Percentiles rank a stretch among this genome's conserved stretches.
These are phyloP conservation scores for Sesamia inferens DNA, from an alignment of 2,888 invertebrate genomes.

Conservation along the genomic window DNA sequence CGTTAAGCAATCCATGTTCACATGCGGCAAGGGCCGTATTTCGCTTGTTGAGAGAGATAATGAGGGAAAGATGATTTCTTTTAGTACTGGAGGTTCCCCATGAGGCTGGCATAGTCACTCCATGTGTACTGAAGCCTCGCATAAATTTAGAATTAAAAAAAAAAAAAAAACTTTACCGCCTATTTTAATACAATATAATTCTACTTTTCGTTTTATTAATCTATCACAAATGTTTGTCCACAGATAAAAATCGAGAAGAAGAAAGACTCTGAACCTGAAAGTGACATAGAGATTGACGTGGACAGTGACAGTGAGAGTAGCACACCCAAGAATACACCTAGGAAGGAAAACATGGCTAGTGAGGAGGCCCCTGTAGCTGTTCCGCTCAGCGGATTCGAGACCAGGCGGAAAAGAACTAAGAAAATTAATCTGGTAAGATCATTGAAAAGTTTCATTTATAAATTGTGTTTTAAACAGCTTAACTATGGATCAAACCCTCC, in stretches of 20 bases:
- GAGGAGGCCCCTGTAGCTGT: conserved; percentile 78
- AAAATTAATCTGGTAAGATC: conserved; percentile 88
- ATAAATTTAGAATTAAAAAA: too few relatives aligned
- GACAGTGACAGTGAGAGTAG: conserved; percentile 86
- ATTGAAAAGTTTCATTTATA: neutral
- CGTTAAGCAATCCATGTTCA: too few relatives aligned
- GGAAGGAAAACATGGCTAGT: conserved; percentile 37
- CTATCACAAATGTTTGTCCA: neutral
- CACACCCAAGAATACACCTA: conserved; percentile 50
- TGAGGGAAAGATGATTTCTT: too few relatives aligned
- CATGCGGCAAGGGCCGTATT: too few relatives aligned
- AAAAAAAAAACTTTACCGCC: too few relatives aligned
- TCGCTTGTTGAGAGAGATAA: too few relatives aligned
- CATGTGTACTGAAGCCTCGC: too few relatives aligned
- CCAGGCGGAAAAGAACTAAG: conserved; percentile 85
- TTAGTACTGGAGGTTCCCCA: too few relatives aligned
- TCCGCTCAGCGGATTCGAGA: conserved; percentile 75
- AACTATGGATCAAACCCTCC: too few relatives aligned
- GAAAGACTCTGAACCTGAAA: conserved; percentile 85
- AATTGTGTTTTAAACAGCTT: neutral
- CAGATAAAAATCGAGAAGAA: conserved; percentile 89
- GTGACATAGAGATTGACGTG: conserved; percentile 91
- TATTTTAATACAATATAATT: too few relatives aligned
- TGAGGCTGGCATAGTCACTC: too few relatives aligned
- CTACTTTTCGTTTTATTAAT: neutral